Evolutionary conservation across 2,888 invertebrate species (phyloP).

Genomic region (Ischnus inquisitorius): DNA sequence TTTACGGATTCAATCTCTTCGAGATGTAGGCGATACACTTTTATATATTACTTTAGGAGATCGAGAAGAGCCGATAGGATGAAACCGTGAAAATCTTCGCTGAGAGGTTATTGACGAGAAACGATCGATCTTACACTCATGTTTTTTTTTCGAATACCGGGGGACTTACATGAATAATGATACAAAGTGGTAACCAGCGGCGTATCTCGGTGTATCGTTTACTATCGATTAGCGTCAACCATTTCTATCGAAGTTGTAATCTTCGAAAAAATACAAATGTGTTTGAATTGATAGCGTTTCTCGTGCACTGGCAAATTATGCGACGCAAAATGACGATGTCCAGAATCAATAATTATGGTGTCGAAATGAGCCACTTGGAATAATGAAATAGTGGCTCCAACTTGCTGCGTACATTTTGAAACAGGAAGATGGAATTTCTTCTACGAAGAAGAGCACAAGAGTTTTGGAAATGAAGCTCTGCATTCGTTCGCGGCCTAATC

Average conservation of each 20-base stretch:
- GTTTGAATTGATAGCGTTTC: background rate
- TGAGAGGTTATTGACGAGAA: constrained; percentile 39
- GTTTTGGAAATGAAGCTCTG: no score
- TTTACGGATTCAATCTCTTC: constrained; percentile 53
- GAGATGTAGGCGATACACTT: constrained; percentile 49
- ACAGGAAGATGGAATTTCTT: no score
- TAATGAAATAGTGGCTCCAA: no score
- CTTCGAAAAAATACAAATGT: background rate
- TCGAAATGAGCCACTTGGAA: no score
- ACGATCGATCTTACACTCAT: constrained; percentile 6
- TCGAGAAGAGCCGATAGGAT: constrained; percentile 27
- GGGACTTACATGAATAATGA: background rate
- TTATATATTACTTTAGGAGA: constrained; percentile 54
- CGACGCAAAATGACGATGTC: no score
- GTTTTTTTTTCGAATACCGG: background rate
- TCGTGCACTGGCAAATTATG: no score
- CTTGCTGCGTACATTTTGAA: no score
- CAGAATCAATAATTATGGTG: no score
- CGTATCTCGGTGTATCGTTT: background rate
- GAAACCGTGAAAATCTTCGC: constrained; percentile 34
- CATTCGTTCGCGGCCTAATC: no score
- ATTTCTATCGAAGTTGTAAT: background rate
- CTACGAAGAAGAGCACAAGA: no score
- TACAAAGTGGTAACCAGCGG: background rate
- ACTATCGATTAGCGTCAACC: background rate